Percentiles rank a stretch among this genome's conserved stretches.
These are phyloP conservation scores for Phymatocera aterrima DNA, from an alignment of 2,888 invertebrate genomes.

Conservation along the genomic window DNA sequence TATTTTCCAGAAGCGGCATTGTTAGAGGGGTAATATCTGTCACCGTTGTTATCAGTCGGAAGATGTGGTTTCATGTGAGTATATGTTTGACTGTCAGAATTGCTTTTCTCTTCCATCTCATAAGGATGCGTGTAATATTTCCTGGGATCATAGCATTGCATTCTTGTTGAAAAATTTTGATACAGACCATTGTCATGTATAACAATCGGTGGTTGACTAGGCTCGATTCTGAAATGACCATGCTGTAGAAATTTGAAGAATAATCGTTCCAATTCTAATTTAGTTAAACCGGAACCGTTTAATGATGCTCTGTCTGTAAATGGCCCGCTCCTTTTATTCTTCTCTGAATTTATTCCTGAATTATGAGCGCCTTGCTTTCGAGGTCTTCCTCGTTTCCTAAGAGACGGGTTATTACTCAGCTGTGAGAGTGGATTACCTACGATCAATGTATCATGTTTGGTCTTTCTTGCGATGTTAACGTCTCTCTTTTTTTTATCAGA, in stretches of 20 bases:
- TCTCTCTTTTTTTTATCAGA: neutral
- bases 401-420: neutral
- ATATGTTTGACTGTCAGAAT: neutral
- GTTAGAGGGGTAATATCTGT: neutral
- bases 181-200: slow-evolving; percentile 14
- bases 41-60: neutral
- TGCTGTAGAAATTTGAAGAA: slow-evolving; percentile 29
- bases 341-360: neutral
- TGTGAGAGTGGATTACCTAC: neutral
- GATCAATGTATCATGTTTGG: neutral
- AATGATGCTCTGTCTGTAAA: neutral
- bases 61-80: neutral
- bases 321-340: neutral
- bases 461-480: neutral
- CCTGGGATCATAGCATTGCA: slow-evolving; percentile 13
- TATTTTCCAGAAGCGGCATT: neutral
- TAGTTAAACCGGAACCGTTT: slow-evolving; percentile 21
- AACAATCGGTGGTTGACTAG: slow-evolving; percentile 4
- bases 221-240: slow-evolving; percentile 42
- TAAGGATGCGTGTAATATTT: neutral
- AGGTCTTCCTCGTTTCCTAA: slow-evolving; percentile 26
- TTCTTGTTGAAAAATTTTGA: neutral
- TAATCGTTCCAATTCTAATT: slow-evolving; percentile 28
- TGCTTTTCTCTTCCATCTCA: neutral
- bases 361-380: neutral